A percentile compares a stretch with the other conserved stretches of the same genome.
Conservation (phyloP, 2,113 vertebrate genomes). For the Tympanuchus pallidicinctus region DNA sequence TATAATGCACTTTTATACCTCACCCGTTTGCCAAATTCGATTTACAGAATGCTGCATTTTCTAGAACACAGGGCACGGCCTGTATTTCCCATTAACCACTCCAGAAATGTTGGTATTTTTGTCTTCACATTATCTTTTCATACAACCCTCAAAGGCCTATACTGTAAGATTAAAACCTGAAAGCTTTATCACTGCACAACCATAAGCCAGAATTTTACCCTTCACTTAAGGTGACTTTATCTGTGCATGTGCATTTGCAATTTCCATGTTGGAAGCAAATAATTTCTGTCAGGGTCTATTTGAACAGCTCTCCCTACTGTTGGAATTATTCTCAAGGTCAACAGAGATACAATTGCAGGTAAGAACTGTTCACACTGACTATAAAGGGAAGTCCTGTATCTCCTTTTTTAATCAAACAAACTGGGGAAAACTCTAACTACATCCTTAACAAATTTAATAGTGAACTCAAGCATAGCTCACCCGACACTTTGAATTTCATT, state of each 20-base stretch:
- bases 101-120: not conserved
- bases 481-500: not conserved
- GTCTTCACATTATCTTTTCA: not conserved
- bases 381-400: not conserved
- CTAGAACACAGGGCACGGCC: not conserved
- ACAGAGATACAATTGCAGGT: not conserved
- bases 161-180: not conserved
- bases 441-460: not conserved
- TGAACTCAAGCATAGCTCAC: not conserved
- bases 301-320: not conserved
- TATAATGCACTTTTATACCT: not conserved
- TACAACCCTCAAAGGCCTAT: not conserved
- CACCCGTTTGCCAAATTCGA: not conserved
- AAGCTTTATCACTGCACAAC: not conserved
- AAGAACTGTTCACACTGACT: not conserved
- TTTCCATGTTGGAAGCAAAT: not conserved
- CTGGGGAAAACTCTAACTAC: not conserved
- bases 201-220: not conserved
- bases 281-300: not conserved
- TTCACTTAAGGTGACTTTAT: not conserved
- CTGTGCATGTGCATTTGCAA: not conserved
- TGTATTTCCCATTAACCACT: not conserved
- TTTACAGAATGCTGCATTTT: accelerated
- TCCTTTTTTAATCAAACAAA: not conserved
- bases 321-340: slow-evolving; percentile 9